Base-by-base conservation (phyloP, 2,888 invertebrate species). In the Bellardia pandia region DNA sequence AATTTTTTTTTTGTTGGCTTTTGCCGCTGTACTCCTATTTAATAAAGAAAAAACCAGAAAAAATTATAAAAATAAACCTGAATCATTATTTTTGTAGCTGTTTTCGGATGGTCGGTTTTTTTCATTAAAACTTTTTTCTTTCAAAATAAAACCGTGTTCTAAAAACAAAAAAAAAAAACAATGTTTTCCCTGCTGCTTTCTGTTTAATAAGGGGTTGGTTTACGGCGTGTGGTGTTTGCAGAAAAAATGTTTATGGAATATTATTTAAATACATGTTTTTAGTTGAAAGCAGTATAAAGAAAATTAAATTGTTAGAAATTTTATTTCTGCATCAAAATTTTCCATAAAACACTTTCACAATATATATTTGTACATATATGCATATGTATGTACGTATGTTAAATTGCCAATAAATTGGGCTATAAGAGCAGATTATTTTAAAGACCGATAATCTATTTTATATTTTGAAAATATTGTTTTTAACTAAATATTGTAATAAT, bases 81-180 rank as follows among this genome's bases (percentile, higher is more conserved):
- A 64, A 64, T 53, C 16, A 64, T 37, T 64, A 56, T 74, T 75
- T 62, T 64, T 64, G 64, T 76, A 30, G 76, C 64, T 76, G 40
- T 37, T 76, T 76, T 64, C 64, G 76, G 64, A 64, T 76, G 64
- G 76, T 51, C 64, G 76, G 64, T 48, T 76, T 51, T 56, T 76
- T 66, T 66, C 53, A 64, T 76, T 76, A 40, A 64, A 53, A 66
- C 40, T 64, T 76, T 64, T 48, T 62, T 60, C 9, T 45, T 13
- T 37, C 14, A 42, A 42, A 30, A 30, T 4, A 45, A 33, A 37
- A 45, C 1, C 14, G 45, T 23, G 62, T 30, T 45, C 33, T 45
- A 75, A 48, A 48, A 62, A 75, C 42, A n/a, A 48, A n/a, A 23
- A 23, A 23, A 23, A 23, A 23, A n/a, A 69, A 69, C 8, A 37